These are phyloP conservation scores for Thecocarcelia acutangulata DNA, from an alignment of 2,888 invertebrate genomes.

Conservation along the genomic window DNA sequence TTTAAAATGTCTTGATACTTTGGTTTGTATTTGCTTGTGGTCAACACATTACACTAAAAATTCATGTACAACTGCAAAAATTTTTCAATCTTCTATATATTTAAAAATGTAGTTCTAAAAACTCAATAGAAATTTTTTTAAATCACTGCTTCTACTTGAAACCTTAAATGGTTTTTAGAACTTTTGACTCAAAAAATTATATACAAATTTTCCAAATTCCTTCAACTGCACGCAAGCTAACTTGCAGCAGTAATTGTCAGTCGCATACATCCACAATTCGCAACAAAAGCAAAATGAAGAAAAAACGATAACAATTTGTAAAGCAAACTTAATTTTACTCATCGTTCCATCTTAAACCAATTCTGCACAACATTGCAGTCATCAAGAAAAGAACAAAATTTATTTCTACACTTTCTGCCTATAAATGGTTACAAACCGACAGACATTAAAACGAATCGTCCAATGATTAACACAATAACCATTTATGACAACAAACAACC, in stretches of 20 bases:
- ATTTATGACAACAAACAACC: slow-evolving; percentile 67
- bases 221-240: background rate
- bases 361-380: background rate
- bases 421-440: slow-evolving; percentile 35
- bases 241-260: slow-evolving; percentile 28
- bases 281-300: background rate
- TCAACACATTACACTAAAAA: too few species aligned
- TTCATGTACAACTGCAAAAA: background rate
- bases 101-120: background rate
- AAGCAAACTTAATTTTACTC: slow-evolving; percentile 60
- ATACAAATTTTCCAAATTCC: slow-evolving; percentile 47
- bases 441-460: background rate
- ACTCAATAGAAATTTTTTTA: slow-evolving; percentile 6
- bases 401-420: slow-evolving; percentile 42
- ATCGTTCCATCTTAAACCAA: background rate
- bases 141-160: slow-evolving; percentile 6
- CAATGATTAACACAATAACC: slow-evolving; percentile 68
- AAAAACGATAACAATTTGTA: slow-evolving; percentile 63
- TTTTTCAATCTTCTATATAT: background rate
- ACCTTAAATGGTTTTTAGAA: slow-evolving; percentile 18
- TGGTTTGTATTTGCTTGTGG: too few species aligned
- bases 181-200: slow-evolving; percentile 17
- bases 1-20: too few species aligned
- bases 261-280: slow-evolving; percentile 24
- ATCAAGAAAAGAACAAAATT: slow-evolving; percentile 32